Conservation (phyloP, 1,140 invertebrate species). For the Penaeus chinensis region DNA sequence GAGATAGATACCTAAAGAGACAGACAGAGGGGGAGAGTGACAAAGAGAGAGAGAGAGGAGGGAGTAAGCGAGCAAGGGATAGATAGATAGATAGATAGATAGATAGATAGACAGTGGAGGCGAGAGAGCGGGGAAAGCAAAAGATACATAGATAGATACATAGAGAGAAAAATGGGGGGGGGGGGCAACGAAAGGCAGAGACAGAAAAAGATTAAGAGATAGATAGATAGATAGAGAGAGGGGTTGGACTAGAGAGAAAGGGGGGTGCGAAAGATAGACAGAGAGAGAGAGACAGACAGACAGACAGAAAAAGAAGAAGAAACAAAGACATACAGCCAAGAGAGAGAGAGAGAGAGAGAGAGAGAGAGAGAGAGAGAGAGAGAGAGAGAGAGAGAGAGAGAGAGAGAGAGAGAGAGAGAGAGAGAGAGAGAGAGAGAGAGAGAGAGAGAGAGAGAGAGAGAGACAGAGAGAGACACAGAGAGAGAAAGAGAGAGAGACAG, state of each 20-base stretch:
- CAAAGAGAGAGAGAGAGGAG: neutral
- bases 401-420: too few species aligned
- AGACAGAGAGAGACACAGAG: neutral
- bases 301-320: too few species aligned
- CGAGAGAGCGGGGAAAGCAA: neutral
- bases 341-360: too few species aligned
- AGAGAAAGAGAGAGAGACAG: neutral
- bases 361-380: too few species aligned
- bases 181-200: neutral
- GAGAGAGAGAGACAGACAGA: too few species aligned
- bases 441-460: too few species aligned
- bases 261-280: neutral
- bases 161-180: neutral
- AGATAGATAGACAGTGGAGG: neutral
- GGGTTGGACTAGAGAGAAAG: too few species aligned
- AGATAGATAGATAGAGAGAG: too few species aligned
- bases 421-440: too few species aligned
- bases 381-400: too few species aligned
- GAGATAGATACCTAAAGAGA: too few species aligned
- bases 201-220: neutral
- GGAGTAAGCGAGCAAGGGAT: too few species aligned
- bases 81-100: neutral
- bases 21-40: neutral
- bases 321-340: neutral
- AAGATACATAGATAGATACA: neutral